Evolutionary conservation across 2,797 vertebrate species (phyloP).

Genomic region (Bradypus variegatus): DNA sequence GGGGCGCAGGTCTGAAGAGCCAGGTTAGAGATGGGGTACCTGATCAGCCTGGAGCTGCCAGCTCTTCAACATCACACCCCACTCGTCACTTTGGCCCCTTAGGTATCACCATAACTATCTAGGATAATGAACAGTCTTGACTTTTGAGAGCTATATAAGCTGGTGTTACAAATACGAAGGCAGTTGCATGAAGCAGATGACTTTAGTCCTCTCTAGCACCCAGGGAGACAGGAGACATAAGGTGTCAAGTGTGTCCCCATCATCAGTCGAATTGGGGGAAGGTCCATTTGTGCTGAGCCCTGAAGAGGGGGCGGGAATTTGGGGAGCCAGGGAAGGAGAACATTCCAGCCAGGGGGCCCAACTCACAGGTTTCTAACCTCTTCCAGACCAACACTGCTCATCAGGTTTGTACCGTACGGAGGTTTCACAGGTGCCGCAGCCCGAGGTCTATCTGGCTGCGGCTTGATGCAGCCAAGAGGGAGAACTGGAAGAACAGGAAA

Average conservation of each 20-base stretch:
- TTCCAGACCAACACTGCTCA: not conserved
- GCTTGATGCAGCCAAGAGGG: conserved; percentile 19
- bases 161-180: not conserved
- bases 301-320: not conserved
- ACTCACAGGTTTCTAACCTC: not conserved
- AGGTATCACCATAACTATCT: not conserved
- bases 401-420: not conserved
- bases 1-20: not conserved
- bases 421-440: not conserved
- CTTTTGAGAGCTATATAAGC: not conserved
- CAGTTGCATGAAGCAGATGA: not conserved
- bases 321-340: not conserved
- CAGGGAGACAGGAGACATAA: not conserved
- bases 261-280: not conserved
- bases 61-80: not conserved
- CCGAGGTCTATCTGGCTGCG: not conserved
- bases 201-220: not conserved
- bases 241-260: not conserved
- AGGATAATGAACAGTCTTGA: not conserved
- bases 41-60: not conserved
- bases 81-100: not conserved
- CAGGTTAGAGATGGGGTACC: not conserved
- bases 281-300: not conserved
- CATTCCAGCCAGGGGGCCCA: not conserved
- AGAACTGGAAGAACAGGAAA: conserved; percentile 74